A percentile compares a stretch with the other conserved stretches of the same genome.
phyloP scores from a whole-genome alignment of 2,113 vertebrate genomes.

The Myiozetetes cayanensis region DNA sequence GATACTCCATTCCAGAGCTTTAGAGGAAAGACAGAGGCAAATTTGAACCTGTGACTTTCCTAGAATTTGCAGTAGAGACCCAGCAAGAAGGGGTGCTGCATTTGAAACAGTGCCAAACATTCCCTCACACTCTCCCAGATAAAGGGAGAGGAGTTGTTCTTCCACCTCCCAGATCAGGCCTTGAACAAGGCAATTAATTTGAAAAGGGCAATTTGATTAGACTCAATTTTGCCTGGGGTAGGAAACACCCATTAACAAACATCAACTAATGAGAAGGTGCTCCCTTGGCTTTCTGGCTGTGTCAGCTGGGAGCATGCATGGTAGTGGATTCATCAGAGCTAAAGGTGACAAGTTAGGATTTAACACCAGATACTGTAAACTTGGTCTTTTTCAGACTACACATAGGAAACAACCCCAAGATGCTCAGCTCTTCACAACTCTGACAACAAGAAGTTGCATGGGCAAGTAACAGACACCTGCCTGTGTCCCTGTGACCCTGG shows the following conservation, averaged over 20 bases:
- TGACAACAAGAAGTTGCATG: background rate
- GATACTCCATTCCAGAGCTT: background rate
- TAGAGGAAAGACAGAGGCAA: background rate
- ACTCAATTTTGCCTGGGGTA: background rate
- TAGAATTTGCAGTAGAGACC: background rate
- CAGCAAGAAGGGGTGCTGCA: background rate
- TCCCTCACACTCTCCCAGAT: background rate
- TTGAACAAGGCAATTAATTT: slow-evolving; percentile 23
- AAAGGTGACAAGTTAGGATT: background rate
- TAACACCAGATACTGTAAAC: background rate
- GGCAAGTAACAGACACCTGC: background rate
- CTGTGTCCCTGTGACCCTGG: background rate
- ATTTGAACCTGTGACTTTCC: background rate
- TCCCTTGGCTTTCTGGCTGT: background rate
- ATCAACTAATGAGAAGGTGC: background rate
- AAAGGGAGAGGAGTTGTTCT: background rate
- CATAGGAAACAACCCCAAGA: background rate
- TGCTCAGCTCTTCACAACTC: background rate
- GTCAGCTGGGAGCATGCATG: background rate
- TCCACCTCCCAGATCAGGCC: background rate
- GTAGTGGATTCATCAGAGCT: background rate
- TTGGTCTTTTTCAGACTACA: background rate
- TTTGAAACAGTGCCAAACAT: background rate
- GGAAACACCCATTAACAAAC: background rate
- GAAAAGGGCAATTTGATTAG: slow-evolving; percentile 24